phyloP scores from a whole-genome alignment of 2,888 invertebrate species.

The Drosophila emarginata region DNA sequence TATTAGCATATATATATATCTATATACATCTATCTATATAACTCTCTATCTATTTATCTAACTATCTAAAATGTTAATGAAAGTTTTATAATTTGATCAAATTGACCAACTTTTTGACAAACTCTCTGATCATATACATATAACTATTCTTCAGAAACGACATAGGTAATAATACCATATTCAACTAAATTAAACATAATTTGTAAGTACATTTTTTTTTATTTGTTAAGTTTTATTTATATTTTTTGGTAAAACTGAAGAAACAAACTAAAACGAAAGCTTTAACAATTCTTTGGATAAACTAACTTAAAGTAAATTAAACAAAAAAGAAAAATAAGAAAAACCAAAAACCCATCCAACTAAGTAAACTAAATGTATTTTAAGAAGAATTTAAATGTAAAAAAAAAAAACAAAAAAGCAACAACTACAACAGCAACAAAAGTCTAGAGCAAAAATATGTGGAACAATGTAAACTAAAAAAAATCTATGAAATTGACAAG shows the following conservation, averaged over 20 bases:
- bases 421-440: conserved; percentile 22
- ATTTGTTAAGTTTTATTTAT: not conserved
- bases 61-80: conserved; percentile 13
- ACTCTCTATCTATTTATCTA: conserved; percentile 9
- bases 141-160: not conserved
- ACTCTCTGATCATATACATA: not conserved
- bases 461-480: conserved; percentile 61
- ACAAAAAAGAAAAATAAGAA: conserved; percentile 24
- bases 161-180: not conserved
- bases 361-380: conserved; percentile 29
- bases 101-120: not conserved
- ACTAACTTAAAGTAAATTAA: conserved; percentile 72
- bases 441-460: conserved; percentile 61
- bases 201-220: not conserved
- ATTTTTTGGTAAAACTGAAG: not conserved
- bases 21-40: not conserved
- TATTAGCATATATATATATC: not conserved
- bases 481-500: not conserved
- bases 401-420: conserved; percentile 2
- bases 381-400: conserved; percentile 56
- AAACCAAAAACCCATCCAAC: conserved; percentile 60
- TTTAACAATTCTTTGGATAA: conserved; percentile 15
- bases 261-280: conserved; percentile 30
- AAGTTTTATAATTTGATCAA: not conserved
- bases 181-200: not conserved